Evolutionary conservation across 2,888 invertebrate species (phyloP), one percentile per base, ranked within the genome.

Genomic region (Oxytorus armatus): DNA sequence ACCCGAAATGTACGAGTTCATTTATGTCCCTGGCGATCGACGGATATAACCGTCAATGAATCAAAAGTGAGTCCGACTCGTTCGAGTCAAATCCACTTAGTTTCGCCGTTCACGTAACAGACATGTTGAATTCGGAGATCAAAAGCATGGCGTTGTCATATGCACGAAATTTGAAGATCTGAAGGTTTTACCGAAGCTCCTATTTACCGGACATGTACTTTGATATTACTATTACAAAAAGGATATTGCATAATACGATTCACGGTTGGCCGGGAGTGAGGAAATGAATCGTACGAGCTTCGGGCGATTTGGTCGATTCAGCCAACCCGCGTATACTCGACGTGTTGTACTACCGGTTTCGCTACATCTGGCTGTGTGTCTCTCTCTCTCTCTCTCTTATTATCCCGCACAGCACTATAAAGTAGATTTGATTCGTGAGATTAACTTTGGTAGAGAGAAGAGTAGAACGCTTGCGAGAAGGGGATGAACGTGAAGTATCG

Each of bases 361-460:
- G 18, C n/a, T n/a, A n/a, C n/a, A n/a, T n/a, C n/a, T n/a, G n/a
- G n/a, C n/a, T n/a, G n/a, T n/a, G n/a, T n/a, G n/a, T 11, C 11
- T 0, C 29, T 25, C 21, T n/a, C 42, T 16, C 16, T 49, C 51
- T 55, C 49, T 42, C 33, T 44, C 44, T 42, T 23, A 49, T 16
- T 49, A 29, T 18, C 23, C 42, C 29, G 0, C 21, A 11, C 44
- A 23, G 47, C 47, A 14, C 55, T 14, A 8, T 29, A 16, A 14
- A 29, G 61, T 61, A 61, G 44, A 59, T 79, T 57, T 68, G 79
- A 74, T 74, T 83, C 51, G 77, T 75, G 33, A 63, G 75, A 82
- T 82, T 82, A 83, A 85, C 81, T 85, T 81, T 77, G 77, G 14
- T 23, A 14, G 53, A 10, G 18, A 44, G 51, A 66, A 14, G 25